These are phyloP conservation scores for Lordiphosa stackelbergi DNA, from an alignment of 1,140 invertebrate species.

Conservation along the genomic window DNA sequence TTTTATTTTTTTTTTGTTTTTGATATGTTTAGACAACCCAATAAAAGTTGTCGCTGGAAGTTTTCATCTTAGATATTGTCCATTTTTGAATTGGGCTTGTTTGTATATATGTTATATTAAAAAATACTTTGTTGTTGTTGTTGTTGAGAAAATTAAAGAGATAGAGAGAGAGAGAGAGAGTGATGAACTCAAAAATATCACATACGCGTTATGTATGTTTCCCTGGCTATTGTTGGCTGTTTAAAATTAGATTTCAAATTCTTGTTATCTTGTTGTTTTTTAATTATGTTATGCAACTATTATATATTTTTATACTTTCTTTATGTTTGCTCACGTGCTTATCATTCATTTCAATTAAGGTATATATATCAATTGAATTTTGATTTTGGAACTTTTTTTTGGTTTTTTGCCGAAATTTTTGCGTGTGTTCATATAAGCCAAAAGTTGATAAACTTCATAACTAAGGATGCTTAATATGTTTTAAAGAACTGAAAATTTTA, in stretches of 20 bases:
- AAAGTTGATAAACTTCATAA: slow-evolving; percentile 54
- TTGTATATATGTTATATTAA: slow-evolving; percentile 26
- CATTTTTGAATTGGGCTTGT: slow-evolving; percentile 63
- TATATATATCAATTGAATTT: slow-evolving; percentile 72
- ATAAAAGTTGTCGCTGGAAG: slow-evolving; percentile 70
- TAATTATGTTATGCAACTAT: slow-evolving; percentile 56
- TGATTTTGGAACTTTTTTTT: slow-evolving; percentile 47
- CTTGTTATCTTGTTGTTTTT: slow-evolving; percentile 33
- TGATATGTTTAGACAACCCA: slow-evolving; percentile 77
- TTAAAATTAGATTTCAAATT: slow-evolving; percentile 48
- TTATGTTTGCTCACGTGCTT: slow-evolving; percentile 29
- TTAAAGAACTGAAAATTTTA: slow-evolving; percentile 38
- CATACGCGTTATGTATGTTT: slow-evolving; percentile 77
- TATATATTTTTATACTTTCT: slow-evolving; percentile 58
- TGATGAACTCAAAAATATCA: slow-evolving; percentile 75
- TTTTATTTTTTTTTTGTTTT: slow-evolving; percentile 23
- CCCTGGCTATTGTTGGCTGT: slow-evolving; percentile 77
- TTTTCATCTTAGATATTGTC: slow-evolving; percentile 62
- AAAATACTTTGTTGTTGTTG: slow-evolving; percentile 26
- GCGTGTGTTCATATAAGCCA: slow-evolving; percentile 58
- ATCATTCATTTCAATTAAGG: slow-evolving; percentile 38
- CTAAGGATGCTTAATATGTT: slow-evolving; percentile 7
- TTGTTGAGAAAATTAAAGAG: slow-evolving; percentile 35
- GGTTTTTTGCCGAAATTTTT: slow-evolving; percentile 38
- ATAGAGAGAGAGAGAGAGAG: slow-evolving; percentile 48